Conservation (phyloP, 2,797 vertebrate species). For the Pangasius djambal region DNA sequence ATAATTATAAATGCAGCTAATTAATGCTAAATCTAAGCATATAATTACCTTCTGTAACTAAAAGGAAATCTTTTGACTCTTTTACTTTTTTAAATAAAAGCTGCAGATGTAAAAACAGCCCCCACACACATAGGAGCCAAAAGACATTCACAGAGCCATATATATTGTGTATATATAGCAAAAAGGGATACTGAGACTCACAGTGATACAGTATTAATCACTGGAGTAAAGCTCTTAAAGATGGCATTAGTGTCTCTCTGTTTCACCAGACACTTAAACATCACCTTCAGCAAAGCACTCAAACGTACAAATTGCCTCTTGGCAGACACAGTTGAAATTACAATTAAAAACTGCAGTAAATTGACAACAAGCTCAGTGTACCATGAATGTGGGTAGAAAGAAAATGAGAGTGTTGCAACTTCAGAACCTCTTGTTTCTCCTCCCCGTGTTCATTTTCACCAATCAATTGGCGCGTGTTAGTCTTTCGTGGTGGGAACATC, state of each 20-base stretch:
- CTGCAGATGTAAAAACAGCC: background rate
- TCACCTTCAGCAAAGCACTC: constrained; percentile 27
- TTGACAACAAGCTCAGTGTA: constrained; percentile 16
- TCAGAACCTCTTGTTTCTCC: background rate
- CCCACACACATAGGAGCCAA: background rate
- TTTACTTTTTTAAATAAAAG: background rate
- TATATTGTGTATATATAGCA: background rate
- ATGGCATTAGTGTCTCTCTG: background rate
- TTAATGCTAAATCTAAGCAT: background rate
- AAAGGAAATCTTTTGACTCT: background rate
- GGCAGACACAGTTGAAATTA: background rate
- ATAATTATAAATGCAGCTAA: background rate
- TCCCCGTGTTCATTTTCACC: constrained; percentile 7
- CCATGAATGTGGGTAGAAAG: background rate
- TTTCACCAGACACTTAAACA: constrained; percentile 29
- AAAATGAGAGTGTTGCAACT: background rate
- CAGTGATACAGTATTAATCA: constrained; percentile 2
- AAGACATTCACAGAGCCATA: background rate
- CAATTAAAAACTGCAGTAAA: constrained; percentile 43
- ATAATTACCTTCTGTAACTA: background rate
- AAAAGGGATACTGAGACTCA: background rate
- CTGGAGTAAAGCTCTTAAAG: constrained; percentile 14
- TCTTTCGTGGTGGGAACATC: background rate
- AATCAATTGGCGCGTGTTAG: constrained; percentile 9
- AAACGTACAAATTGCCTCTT: constrained; percentile 19